These are phyloP conservation scores for Eudasyphora cyanicolor DNA, from an alignment of 2,888 invertebrate genomes.

Conservation along the genomic window DNA sequence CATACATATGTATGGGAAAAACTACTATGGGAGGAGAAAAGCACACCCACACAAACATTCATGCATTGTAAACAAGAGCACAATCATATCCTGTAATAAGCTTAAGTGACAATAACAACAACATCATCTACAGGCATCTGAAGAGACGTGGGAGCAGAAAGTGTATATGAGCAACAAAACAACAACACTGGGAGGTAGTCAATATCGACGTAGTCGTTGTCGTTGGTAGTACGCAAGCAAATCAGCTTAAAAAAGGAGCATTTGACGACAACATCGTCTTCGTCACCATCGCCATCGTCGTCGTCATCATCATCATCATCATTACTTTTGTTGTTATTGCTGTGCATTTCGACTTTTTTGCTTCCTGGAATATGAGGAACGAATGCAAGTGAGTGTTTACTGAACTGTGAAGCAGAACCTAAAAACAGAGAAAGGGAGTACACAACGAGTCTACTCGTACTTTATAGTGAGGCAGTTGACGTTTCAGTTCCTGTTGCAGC, in stretches of 20 bases:
- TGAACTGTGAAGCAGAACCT: slow-evolving; percentile 23
- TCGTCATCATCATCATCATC: neutral
- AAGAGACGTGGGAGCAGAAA: neutral
- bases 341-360: neutral
- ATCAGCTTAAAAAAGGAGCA: slow-evolving; percentile 51
- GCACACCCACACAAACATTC: neutral
- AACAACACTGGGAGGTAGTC: neutral
- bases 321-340: neutral
- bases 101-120: slow-evolving; percentile 7
- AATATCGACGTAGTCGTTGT: too few species aligned
- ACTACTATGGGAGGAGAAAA: too few species aligned
- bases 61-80: neutral
- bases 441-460: neutral
- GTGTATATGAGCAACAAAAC: slow-evolving; percentile 4
- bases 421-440: neutral
- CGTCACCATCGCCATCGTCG: neutral
- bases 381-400: slow-evolving; percentile 32
- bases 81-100: slow-evolving; percentile 30
- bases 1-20: too few species aligned
- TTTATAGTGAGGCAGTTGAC: too few species aligned
- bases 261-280: neutral
- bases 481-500: too few species aligned
- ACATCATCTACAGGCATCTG: slow-evolving; percentile 8
- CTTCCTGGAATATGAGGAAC: slow-evolving; percentile 3
- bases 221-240: slow-evolving; percentile 38